Conservation (phyloP, 2,888 invertebrate species). For the Andrena trimmerana region DNA sequence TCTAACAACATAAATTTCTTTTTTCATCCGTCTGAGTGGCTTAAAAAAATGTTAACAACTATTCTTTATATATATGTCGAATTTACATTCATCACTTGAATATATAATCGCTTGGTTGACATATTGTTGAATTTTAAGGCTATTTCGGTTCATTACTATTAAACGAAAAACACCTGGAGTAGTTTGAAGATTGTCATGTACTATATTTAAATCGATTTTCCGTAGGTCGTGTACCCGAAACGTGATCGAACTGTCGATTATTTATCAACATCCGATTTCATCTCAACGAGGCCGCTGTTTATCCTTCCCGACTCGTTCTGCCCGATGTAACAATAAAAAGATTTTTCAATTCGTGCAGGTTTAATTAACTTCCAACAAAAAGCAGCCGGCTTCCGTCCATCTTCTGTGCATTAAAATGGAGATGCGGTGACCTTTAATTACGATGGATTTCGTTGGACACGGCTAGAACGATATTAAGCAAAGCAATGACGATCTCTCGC, state of each 20-base stretch:
- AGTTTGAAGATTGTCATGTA: neutral
- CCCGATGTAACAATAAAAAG: conserved; percentile 42
- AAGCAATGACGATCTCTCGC: neutral
- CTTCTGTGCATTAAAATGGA: conserved; percentile 43
- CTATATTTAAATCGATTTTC: neutral
- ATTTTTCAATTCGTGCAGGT: conserved; percentile 43
- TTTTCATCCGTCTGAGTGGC: too few species aligned
- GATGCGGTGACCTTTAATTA: conserved; percentile 54
- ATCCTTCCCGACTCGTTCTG: conserved; percentile 7
- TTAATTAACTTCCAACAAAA: conserved; percentile 55
- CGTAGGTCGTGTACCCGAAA: conserved; percentile 27
- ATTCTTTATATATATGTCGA: too few species aligned
- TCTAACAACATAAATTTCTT: too few species aligned
- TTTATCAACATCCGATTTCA: conserved; percentile 17
- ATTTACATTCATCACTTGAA: neutral
- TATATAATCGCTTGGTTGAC: neutral
- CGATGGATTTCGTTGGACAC: neutral
- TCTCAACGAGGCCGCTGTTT: conserved; percentile 4
- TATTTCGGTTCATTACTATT: conserved; percentile 7
- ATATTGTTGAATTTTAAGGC: neutral
- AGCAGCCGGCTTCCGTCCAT: conserved; percentile 12
- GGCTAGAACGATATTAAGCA: conserved; percentile 15
- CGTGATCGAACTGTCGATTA: conserved; percentile 37
- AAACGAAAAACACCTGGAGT: conserved; percentile 7
- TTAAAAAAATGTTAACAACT: too few species aligned